Evolutionary conservation across 2,113 vertebrate species (phyloP).

Genomic region (Rana temporaria): DNA sequence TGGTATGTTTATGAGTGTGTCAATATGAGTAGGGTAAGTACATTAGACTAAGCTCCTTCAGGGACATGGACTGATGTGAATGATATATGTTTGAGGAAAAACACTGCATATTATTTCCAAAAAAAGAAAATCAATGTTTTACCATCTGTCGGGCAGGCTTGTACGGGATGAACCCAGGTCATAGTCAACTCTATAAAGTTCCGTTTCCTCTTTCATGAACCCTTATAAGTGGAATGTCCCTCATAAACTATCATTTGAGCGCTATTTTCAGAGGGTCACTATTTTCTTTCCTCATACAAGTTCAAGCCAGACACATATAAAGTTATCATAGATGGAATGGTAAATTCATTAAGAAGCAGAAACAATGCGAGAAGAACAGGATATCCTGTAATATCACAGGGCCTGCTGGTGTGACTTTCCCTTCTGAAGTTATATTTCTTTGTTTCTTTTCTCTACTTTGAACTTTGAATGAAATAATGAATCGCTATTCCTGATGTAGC

Average conservation of each 20-base stretch:
- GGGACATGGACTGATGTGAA: no score
- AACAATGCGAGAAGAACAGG: slow-evolving; percentile 42
- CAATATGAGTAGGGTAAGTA: no score
- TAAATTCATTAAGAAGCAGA: neutral
- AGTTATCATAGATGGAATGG: neutral
- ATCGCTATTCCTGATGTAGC: slow-evolving; percentile 22
- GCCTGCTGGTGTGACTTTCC: slow-evolving; percentile 35
- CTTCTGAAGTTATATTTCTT: slow-evolving; percentile 9
- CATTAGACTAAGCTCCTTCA: no score
- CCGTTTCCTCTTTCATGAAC: slow-evolving; percentile 21
- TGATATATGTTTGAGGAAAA: no score
- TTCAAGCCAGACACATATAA: neutral
- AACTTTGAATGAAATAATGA: slow-evolving; percentile 48
- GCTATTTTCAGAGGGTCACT: slow-evolving; percentile 7
- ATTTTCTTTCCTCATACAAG: neutral
- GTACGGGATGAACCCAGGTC: neutral
- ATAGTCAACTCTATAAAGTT: neutral
- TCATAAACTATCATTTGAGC: slow-evolving; percentile 6
- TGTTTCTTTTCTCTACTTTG: slow-evolving; percentile 33
- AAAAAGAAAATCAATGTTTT: slow-evolving; percentile 19
- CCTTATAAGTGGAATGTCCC: neutral
- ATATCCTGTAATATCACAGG: slow-evolving; percentile 44
- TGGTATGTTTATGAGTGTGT: no score
- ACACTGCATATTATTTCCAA: neutral
- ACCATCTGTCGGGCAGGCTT: neutral